Conservation (phyloP, 2,888 invertebrate species). For the Oscheius sp. region DNA sequence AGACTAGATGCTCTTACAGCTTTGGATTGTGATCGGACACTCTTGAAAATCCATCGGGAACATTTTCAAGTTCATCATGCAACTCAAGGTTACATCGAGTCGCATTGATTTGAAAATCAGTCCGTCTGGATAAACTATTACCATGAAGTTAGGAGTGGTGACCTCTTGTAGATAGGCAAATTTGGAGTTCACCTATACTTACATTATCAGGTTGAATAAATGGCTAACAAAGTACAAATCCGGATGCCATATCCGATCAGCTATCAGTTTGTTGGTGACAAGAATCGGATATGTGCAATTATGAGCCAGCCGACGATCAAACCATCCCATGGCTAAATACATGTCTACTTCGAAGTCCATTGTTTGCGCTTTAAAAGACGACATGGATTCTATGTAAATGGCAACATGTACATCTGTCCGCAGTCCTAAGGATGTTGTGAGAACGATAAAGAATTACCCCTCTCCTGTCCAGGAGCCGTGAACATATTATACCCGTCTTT, state of each 20-base stretch:
- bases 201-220: neutral
- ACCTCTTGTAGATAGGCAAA: constrained; percentile 67
- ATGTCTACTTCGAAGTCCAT: constrained; percentile 71
- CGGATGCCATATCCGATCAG: constrained; percentile 65
- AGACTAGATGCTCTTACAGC: constrained; percentile 48
- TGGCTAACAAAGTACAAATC: constrained; percentile 66
- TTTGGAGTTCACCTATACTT: constrained; percentile 62
- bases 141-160: constrained; percentile 60
- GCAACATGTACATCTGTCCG: constrained; percentile 67
- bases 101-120: constrained; percentile 69
- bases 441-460: too few relatives aligned
- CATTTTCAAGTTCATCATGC: constrained; percentile 60
- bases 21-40: constrained; percentile 67
- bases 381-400: constrained; percentile 70
- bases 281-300: constrained; percentile 70
- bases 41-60: constrained; percentile 66
- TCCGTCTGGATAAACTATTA: constrained; percentile 69
- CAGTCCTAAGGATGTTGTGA: constrained; percentile 38
- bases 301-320: constrained; percentile 66
- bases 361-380: constrained; percentile 70
- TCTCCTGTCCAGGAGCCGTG: constrained; percentile 65
- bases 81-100: constrained; percentile 69
- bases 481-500: constrained; percentile 68
- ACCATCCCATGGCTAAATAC: constrained; percentile 70
- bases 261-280: constrained; percentile 63